These are phyloP conservation scores for Calosoma granatense DNA, from an alignment of 1,140 invertebrate species.

Conservation along the genomic window DNA sequence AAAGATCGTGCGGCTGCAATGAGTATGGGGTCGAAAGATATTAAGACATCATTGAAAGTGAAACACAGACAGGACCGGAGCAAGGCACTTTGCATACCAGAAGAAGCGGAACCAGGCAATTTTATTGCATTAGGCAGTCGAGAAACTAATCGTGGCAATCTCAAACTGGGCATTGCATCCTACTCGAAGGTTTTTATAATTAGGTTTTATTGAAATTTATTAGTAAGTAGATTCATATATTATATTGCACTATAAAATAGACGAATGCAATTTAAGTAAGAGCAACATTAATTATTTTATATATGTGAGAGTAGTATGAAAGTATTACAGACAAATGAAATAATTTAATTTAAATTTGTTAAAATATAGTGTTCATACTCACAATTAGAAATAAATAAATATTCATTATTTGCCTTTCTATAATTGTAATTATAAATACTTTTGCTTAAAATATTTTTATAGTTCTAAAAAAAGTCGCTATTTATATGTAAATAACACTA, in stretches of 20 bases:
- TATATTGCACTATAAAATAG: too few relatives aligned
- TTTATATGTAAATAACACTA: too few relatives aligned
- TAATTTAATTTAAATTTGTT: neutral
- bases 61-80: slow-evolving; percentile 70
- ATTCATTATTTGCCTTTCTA: too few relatives aligned
- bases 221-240: too few relatives aligned
- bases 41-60: slow-evolving; percentile 71
- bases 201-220: neutral
- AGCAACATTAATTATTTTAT: too few relatives aligned
- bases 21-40: slow-evolving; percentile 69
- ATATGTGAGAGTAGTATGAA: too few relatives aligned
- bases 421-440: neutral
- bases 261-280: too few relatives aligned
- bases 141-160: slow-evolving; percentile 59
- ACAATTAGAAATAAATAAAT: slow-evolving; percentile 1
- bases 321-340: too few relatives aligned
- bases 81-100: slow-evolving; percentile 59
- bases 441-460: too few relatives aligned
- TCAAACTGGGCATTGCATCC: slow-evolving; percentile 47
- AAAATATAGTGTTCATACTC: too few relatives aligned
- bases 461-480: too few relatives aligned
- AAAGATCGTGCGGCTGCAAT: slow-evolving; percentile 83
- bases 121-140: slow-evolving; percentile 63
- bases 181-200: slow-evolving; percentile 1
- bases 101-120: slow-evolving; percentile 64